Evolutionary conservation across 2,113 vertebrate genomes (phyloP), one percentile per base, ranked within the genome.

Genomic region (Setophaga petechia): DNA sequence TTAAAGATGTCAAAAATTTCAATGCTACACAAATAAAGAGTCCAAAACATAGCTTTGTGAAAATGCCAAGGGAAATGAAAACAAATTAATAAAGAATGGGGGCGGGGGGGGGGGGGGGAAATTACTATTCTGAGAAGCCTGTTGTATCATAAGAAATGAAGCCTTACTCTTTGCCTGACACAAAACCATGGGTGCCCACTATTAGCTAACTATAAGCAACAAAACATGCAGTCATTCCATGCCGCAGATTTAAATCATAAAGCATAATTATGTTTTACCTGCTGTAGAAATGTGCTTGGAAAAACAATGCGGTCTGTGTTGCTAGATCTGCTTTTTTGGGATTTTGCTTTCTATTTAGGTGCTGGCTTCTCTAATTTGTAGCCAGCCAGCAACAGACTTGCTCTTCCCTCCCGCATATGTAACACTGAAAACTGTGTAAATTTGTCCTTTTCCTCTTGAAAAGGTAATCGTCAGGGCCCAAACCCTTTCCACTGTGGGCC

Each of bases 21-120:
- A 69, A 4, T 15, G 11, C 28, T 41, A 6, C 58, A 33, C 62
- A 51, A 82, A 84, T 54, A 80, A 84, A 72, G 10, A 24, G 8
- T 49, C 25, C 22, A 82, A 86, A 80, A 33, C 1, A 27, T n/a
- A 83, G 10, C 16, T 79, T 49, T 39, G 25, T 54, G 52, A 88
- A 89, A 84, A 83, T 31, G 3, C 8, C 12, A n/a, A 73, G 23
- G 49, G 62, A 75, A 91, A 74, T n/a, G 6, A 28, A 37, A 44
- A 68, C 0, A 0, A 52, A 59, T 37, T 1, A 51, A 59, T 25
- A 8, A 59, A 76, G 66, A 37, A 37, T 18, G 3, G 24, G 2
- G 2, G 2, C 1, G 3, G 2, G 2, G 1, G 12, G 2, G 2
- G 1, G 3, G 2, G 2, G 1, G 12, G 10, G 63, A 78, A 30